Evolutionary conservation across 2,888 invertebrate species (phyloP).

Genomic region (Panzeria rudis): DNA sequence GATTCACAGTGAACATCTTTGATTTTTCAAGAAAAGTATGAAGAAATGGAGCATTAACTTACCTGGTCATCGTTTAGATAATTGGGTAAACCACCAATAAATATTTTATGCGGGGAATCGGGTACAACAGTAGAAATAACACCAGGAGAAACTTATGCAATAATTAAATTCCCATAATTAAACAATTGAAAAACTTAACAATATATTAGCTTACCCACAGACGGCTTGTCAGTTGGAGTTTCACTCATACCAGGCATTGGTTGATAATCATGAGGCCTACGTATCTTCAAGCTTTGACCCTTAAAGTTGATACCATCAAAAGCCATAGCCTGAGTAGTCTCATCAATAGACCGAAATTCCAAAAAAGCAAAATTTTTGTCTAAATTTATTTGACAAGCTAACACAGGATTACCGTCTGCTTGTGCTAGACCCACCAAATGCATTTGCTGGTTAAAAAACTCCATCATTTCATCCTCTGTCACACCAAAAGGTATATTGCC

Average conservation of each 20-base stretch:
- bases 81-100: constrained; percentile 98
- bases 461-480: constrained; percentile 99
- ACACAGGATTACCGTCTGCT: constrained; percentile 98
- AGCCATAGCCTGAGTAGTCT: constrained; percentile 99
- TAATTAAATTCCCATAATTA: not conserved
- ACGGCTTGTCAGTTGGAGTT: constrained; percentile 92
- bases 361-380: constrained; percentile 99
- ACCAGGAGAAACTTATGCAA: constrained; percentile 82
- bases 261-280: constrained; percentile 98
- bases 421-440: constrained; percentile 98
- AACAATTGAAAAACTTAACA: not conserved
- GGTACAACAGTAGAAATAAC: constrained; percentile 97
- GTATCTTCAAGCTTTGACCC: constrained; percentile 98
- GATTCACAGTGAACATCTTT: not conserved
- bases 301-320: constrained; percentile 99
- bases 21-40: not conserved
- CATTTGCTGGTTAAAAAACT: constrained; percentile 99
- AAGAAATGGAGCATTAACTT: constrained; percentile 75
- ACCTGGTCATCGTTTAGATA: constrained; percentile 99
- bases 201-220: constrained; percentile 85
- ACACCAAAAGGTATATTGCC: constrained; percentile 99
- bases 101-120: constrained; percentile 99
- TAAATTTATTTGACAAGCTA: constrained; percentile 99
- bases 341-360: constrained; percentile 98
- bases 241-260: constrained; percentile 98